Base-by-base conservation (phyloP, 2,113 vertebrate species). In the Peucedramus taeniatus region DNA sequence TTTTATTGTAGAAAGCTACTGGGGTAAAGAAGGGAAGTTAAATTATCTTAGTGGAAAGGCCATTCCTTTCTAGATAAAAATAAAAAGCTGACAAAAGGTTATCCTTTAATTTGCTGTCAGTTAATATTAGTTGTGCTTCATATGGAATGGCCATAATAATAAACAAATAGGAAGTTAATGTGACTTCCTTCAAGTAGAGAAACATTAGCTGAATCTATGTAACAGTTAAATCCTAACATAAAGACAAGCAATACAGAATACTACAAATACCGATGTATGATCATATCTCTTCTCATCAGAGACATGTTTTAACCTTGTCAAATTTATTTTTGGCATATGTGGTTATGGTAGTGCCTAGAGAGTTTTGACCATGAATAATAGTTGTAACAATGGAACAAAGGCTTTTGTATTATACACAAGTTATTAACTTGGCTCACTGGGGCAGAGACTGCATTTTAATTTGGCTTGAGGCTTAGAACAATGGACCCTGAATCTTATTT, bases 311-410 rank as follows among this genome's bases (percentile, higher is more conserved):
- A 94, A 93, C 82, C 45, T 93, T 81, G 75, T 83, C 66, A 70
- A 83, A 72, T 87, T 89, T 93, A 72, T 85, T 75, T 88, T 90
- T 94, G 84, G 66, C 23, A 9, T 93, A 10, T 74, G 68, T 47
- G 26, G 54, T 94, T 96, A 31, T 80, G 47, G 89, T 90, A 90
- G 51, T n/a, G 54, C 54, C 42, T 83, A 51, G 81, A 74, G 56
- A 89, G 50, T 66, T 94, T 77, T 96, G 95, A 89, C 90, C 75
- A 24, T 90, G 70, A 77, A 56, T 85, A 94, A 83, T 72, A 72
- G 50, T 39, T 95, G 19, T 70, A 86, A 91, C 50, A 91, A 87
- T 85, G 35, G 78, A 96, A 85, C 81, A 89, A 76, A 77, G 63
- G 24, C 27, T 83, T 85, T 74, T 95, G 45, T 71, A 76, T 16